Evolutionary conservation across 2,113 vertebrate species (phyloP).

Genomic region (Orthonyx spaldingii): DNA sequence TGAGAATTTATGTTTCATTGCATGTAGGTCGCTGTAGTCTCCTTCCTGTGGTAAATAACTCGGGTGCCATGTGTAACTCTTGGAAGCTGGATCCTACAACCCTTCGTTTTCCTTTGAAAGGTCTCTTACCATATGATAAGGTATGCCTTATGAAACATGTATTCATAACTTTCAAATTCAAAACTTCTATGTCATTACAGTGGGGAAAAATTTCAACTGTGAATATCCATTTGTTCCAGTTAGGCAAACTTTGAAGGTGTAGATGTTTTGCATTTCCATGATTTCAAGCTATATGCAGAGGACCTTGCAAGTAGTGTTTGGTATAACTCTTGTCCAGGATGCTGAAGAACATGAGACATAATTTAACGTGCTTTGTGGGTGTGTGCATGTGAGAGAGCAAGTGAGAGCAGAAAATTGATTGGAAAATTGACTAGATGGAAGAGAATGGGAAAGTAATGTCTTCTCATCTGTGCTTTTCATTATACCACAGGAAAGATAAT

Average conservation of each 20-base stretch:
- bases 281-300: background rate
- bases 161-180: background rate
- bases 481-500: background rate
- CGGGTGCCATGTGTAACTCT: constrained; percentile 96
- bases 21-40: constrained; percentile 90
- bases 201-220: background rate
- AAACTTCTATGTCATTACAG: background rate
- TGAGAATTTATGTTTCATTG: constrained; percentile 30
- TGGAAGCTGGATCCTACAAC: constrained; percentile 97
- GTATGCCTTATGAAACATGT: constrained; percentile 59
- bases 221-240: background rate
- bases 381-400: background rate
- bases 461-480: background rate
- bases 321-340: background rate
- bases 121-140: constrained; percentile 97
- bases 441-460: background rate
- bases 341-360: background rate
- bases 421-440: background rate
- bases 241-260: background rate
- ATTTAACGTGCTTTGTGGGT: background rate
- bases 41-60: constrained; percentile 97
- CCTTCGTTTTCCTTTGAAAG: constrained; percentile 92
- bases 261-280: background rate
- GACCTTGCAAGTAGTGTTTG: background rate
- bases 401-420: background rate